Evolutionary conservation across 1,140 invertebrate genomes (phyloP).

Genomic region (Pseudomyrmex cubaensis): DNA sequence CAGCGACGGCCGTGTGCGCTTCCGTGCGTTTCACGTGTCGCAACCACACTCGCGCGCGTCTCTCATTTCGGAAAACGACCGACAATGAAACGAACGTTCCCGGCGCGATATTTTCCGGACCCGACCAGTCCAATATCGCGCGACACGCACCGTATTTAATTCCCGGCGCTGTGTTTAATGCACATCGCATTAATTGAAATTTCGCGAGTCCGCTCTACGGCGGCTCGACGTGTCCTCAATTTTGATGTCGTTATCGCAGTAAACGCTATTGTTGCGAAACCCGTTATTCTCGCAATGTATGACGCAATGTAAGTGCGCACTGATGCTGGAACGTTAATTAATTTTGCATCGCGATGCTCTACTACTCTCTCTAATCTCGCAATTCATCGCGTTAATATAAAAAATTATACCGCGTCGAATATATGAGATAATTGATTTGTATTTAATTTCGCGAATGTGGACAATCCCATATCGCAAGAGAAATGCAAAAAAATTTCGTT

Average conservation of each 20-base stretch:
- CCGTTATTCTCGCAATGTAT: background rate
- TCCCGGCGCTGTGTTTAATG: constrained; percentile 50
- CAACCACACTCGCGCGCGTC: background rate
- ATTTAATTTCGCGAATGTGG: too few species aligned
- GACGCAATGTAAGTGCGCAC: background rate
- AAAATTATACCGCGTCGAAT: too few species aligned
- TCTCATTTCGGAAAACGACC: background rate
- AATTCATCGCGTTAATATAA: constrained; percentile 6
- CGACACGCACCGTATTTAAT: constrained; percentile 50
- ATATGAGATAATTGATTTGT: too few species aligned
- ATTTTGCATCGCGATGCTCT: constrained; percentile 13
- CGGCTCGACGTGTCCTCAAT: constrained; percentile 45
- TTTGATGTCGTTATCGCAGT: constrained; percentile 51
- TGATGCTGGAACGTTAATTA: constrained; percentile 15
- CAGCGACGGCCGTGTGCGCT: background rate
- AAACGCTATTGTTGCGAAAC: constrained; percentile 43
- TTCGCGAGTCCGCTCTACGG: constrained; percentile 11
- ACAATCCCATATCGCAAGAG: too few species aligned
- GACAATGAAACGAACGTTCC: constrained; percentile 33
- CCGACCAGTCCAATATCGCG: constrained; percentile 30
- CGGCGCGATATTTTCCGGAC: constrained; percentile 42
- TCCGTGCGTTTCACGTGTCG: constrained; percentile 30
- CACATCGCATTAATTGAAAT: constrained; percentile 49
- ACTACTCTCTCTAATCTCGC: background rate
- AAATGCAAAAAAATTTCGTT: too few species aligned